Evolutionary conservation across 2,888 invertebrate genomes (phyloP).

Genomic region (Pegoplata infirma): DNA sequence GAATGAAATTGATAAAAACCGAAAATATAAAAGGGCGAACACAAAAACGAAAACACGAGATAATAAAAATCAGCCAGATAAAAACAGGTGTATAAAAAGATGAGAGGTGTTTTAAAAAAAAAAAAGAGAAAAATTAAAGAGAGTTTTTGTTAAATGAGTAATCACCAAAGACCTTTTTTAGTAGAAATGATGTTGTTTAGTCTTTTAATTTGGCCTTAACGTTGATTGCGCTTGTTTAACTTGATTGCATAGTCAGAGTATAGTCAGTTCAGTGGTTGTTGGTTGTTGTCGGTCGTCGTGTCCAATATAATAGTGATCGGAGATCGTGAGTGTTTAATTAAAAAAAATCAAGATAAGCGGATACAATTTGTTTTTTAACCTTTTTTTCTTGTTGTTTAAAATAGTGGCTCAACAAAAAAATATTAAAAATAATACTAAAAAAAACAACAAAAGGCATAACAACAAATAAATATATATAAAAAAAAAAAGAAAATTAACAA

Average conservation of each 20-base stretch:
- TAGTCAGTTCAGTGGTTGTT: too few relatives aligned
- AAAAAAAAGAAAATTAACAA: conserved; percentile 8
- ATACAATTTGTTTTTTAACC: conserved; percentile 42
- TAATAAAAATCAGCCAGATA: too few relatives aligned
- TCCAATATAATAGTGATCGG: conserved; percentile 22
- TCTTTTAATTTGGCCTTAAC: conserved; percentile 75
- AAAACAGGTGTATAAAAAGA: conserved; percentile 41
- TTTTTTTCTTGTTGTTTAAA: conserved; percentile 9
- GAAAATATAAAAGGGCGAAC: too few relatives aligned
- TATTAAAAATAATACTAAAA: background rate
- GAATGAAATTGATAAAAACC: conserved; percentile 32
- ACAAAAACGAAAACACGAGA: too few relatives aligned
- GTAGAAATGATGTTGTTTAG: conserved; percentile 64
- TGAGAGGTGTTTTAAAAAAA: conserved; percentile 28
- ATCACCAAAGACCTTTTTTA: conserved; percentile 6
- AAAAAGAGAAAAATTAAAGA: conserved; percentile 12
- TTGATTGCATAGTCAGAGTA: too few relatives aligned
- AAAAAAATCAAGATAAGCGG: conserved; percentile 50
- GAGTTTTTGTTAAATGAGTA: conserved; percentile 41
- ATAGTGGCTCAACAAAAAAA: conserved; percentile 28
- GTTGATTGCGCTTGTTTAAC: conserved; percentile 70
- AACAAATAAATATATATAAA: too few relatives aligned
- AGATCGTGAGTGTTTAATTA: conserved; percentile 51
- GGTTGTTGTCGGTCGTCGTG: conserved; percentile 49
- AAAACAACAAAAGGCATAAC: too few relatives aligned